Base-by-base conservation (phyloP, 2,797 vertebrate genomes). In the Cyclura pinguis region DNA sequence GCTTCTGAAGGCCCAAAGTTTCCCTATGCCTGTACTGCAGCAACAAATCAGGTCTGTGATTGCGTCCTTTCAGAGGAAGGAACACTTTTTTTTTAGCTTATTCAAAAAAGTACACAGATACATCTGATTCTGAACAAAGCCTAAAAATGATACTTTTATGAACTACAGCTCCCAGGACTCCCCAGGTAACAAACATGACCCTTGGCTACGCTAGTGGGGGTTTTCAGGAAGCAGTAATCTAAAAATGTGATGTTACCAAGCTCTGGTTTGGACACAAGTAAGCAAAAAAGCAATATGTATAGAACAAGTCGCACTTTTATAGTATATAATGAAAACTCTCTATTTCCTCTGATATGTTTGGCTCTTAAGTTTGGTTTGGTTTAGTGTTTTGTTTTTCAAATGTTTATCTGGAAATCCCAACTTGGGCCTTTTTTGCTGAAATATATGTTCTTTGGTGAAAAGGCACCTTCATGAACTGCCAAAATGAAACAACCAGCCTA, bases 401-500 rank as follows among this genome's bases (percentile, higher is more conserved):
- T 67, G 73, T 89, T 89, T 38, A 52, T 85, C 59, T 89, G 82
- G 82, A 84, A 78, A 89, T 84, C 88, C 47, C 47, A 85, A 1
- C 22, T 29, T 78, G 82, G 80, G 14, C 83, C 32, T 57, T 76
- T 78, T 76, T 77, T 16, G 8, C 18, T 20, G 42, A 57, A 50
- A 64, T 32, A 7, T 69, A 55, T 18, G 72, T 62, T 42, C 67
- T 80, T 22, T 85, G 57, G 16, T 35, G 82, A 80, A 85, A 91
- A 80, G 73, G 35, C 64, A 84, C 9, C 84, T 77, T 59, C 73
- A 87, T 80, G 81, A 18, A 38, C 38, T 84, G 73, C 73, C 69
- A 59, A 32, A 47, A 80, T 80, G 29, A 80, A 80, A 85, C 76
- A 85, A 84, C 13, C 29, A 29, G 38, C 18, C 38, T 91, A 62